These are phyloP conservation scores for Drosophila yakuba DNA, from an alignment of 1,140 invertebrate species.

Conservation along the genomic window DNA sequence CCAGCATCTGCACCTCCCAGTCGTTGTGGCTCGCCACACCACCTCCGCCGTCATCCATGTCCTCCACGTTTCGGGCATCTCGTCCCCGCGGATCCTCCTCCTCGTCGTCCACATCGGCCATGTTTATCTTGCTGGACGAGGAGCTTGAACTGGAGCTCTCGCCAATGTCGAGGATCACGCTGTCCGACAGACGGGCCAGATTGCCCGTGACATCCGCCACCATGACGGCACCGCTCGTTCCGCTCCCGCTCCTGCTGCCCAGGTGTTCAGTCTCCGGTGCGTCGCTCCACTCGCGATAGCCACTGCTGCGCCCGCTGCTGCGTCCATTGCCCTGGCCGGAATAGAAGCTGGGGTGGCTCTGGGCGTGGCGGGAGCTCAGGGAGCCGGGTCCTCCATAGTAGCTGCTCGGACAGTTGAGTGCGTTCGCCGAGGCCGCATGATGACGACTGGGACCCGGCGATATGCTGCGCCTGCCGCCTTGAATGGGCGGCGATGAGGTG, in stretches of 20 bases:
- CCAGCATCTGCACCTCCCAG: conserved; percentile 92
- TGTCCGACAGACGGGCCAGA: conserved; percentile 65
- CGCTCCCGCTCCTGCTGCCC: not conserved
- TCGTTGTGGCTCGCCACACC: conserved; percentile 83
- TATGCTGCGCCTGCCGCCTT: conserved; percentile 59
- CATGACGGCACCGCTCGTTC: conserved; percentile 32
- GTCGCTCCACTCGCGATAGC: conserved; percentile 57
- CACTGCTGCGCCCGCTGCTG: conserved; percentile 19
- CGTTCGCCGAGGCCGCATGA: conserved; percentile 70
- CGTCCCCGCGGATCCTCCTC: conserved; percentile 28
- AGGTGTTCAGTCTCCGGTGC: conserved; percentile 5
- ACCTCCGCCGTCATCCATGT: conserved; percentile 12
- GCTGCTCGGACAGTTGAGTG: conserved; percentile 66
- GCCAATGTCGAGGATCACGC: conserved; percentile 82
- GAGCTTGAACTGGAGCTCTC: conserved; percentile 80
- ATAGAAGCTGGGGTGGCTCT: conserved; percentile 73
- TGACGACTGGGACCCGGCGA: conserved; percentile 62
- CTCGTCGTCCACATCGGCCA: conserved; percentile 57
- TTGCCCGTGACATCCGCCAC: conserved; percentile 74
- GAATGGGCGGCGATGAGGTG: conserved; percentile 86
- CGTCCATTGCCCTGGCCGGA: conserved; percentile 55
- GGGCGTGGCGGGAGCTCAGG: conserved; percentile 56
- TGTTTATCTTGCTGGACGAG: conserved; percentile 68
- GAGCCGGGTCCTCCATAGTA: conserved; percentile 66
- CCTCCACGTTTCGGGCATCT: conserved; percentile 16